Conservation (phyloP, 2,113 vertebrate species). For the Corythoichthys intestinalis region DNA sequence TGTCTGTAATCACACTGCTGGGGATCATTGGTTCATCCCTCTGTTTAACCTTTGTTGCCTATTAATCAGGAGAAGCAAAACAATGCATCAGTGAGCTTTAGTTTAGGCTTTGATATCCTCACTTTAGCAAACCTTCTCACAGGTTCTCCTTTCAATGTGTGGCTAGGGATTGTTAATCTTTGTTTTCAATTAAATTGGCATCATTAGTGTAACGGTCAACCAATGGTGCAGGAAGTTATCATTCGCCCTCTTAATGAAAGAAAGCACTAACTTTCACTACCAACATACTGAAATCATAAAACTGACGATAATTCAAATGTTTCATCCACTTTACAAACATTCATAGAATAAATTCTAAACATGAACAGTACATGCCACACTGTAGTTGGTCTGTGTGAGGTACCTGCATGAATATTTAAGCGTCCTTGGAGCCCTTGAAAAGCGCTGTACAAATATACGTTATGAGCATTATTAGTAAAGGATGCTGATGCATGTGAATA, state of each 20-base stretch:
- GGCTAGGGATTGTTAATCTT: constrained; percentile 62
- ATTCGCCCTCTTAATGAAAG: constrained; percentile 39
- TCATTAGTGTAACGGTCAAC: constrained; percentile 68
- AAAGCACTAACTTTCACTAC: constrained; percentile 30
- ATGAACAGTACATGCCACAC: background rate
- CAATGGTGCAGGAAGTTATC: constrained; percentile 38
- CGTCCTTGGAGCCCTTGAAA: too few species aligned
- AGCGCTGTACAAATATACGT: too few species aligned
- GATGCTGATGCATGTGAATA: background rate
- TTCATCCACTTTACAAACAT: background rate
- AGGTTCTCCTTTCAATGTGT: constrained; percentile 7
- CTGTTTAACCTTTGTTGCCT: constrained; percentile 55
- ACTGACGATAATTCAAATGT: constrained; percentile 15
- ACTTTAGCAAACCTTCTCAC: background rate
- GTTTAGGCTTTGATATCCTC: constrained; percentile 56
- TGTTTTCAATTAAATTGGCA: constrained; percentile 71
- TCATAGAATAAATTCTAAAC: constrained; percentile 7
- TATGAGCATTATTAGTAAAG: too few species aligned
- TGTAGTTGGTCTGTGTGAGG: background rate
- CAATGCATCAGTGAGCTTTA: constrained; percentile 34
- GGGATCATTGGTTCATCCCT: constrained; percentile 35
- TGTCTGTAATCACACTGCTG: constrained; percentile 39
- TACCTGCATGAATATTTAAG: background rate
- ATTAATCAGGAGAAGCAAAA: constrained; percentile 54
- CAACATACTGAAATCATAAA: constrained; percentile 5